Base-by-base conservation (phyloP, 1,140 invertebrate genomes). In the Meloidogyne chitwoodi region DNA sequence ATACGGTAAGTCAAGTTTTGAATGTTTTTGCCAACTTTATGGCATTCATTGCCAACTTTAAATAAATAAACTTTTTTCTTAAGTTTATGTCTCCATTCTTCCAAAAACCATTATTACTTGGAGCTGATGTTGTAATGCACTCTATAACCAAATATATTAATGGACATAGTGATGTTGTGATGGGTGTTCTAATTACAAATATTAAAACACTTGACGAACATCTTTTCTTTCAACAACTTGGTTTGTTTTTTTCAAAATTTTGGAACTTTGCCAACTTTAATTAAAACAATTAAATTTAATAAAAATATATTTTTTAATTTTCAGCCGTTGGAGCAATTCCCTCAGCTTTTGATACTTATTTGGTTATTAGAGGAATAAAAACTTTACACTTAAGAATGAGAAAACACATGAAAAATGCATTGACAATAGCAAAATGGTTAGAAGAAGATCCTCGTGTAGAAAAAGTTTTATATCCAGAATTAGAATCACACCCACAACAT, bases 91-190 rank as follows among this genome's bases (percentile, higher is more conserved):
- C 73, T 2, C 62, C 27, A 29, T 63, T 31, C 22, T 71, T 68
- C 29, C 62, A 38, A 31, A 77, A 91, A 78, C 96, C 96, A 4
- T 88, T 99, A 31, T 91, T 92, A 24, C 89, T 96, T 31, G 96
- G 96, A 12, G 95, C 93, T 2, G 95, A 99, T 88, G 90, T 98
- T 66, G 92, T 93, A 1, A 88, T 94, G 79, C 96, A 98, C 89
- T 99, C 96, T 0, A 82, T 96, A 31, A 97, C 95, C 0, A 99
- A 99, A 88, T 99, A 98, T 85, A 95, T 98, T 91, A 98, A 98
- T 88, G 96, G 96, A 0, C 96, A 99, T 88, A 93, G 93, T 1
- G 96, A 99, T 90, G 93, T 97, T 63, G 92, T 99, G 1, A 98
- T 99, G 96, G 96, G 96, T 5, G 61, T 48, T 34, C 29, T 80